Evolutionary conservation across 2,888 invertebrate genomes (phyloP).

Genomic region (Germaria angustata): DNA sequence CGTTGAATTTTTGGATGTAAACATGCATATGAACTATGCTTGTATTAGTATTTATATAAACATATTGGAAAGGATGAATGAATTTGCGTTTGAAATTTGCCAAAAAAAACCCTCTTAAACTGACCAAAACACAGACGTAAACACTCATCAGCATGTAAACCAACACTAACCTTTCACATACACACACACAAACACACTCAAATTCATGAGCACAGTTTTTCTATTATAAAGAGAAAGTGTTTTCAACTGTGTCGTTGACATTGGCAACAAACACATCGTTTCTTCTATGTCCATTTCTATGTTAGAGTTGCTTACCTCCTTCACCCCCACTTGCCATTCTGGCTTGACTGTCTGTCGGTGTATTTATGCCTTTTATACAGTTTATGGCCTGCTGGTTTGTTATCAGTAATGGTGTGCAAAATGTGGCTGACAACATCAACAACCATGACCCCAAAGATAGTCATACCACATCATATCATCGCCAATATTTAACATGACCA

Average conservation of each 20-base stretch:
- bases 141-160: conserved; percentile 48
- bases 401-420: conserved; percentile 66
- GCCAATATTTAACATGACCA: conserved; percentile 37
- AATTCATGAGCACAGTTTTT: conserved; percentile 3
- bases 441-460: conserved; percentile 62
- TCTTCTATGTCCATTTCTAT: conserved; percentile 17
- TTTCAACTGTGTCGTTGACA: conserved; percentile 61
- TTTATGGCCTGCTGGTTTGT: conserved; percentile 57
- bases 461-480: conserved; percentile 54
- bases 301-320: neutral
- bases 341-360: conserved; percentile 34
- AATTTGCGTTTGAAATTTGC: conserved; percentile 28
- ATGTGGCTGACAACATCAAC: conserved; percentile 66
- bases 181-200: neutral
- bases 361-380: conserved; percentile 45
- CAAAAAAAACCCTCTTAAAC: conserved; percentile 35
- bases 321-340: neutral
- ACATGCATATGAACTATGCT: neutral
- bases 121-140: conserved; percentile 61
- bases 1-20: conserved; percentile 31
- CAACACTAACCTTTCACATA: conserved; percentile 14
- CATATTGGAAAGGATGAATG: conserved; percentile 18
- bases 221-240: conserved; percentile 57
- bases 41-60: neutral
- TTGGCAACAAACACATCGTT: conserved; percentile 41